These are phyloP conservation scores for Chalcis sispes DNA, from an alignment of 2,888 invertebrate species.

Conservation along the genomic window DNA sequence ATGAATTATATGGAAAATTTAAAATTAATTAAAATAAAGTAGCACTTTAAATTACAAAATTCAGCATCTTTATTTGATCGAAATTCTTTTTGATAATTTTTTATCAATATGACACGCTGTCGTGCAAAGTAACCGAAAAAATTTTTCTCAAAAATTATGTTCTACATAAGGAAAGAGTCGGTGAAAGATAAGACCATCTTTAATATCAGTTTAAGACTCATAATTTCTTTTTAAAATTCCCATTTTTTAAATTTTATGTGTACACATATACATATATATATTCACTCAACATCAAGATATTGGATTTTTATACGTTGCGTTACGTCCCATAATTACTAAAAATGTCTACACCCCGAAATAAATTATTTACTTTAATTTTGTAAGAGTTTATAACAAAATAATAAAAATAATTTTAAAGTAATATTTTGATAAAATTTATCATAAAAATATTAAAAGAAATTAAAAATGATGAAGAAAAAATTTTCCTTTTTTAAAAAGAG, in stretches of 20 bases:
- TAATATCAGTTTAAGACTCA: slow-evolving; percentile 36
- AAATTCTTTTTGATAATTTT: background rate
- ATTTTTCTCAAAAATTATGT: slow-evolving; percentile 10
- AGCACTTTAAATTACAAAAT: background rate
- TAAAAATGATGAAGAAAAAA: background rate
- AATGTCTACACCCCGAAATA: background rate
- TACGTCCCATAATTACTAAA: background rate
- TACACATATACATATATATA: background rate
- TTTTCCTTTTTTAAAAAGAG: too few species aligned
- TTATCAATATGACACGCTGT: background rate
- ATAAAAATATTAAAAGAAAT: background rate
- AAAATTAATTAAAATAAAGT: slow-evolving; percentile 17
- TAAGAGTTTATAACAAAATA: too few species aligned
- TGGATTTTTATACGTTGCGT: background rate
- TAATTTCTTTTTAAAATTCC: slow-evolving; percentile 14
- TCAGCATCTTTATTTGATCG: background rate
- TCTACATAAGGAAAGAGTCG: slow-evolving; percentile 20
- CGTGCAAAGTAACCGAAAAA: slow-evolving; percentile 8
- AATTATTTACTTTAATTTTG: too few species aligned
- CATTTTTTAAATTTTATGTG: slow-evolving; percentile 14
- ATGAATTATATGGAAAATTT: background rate
- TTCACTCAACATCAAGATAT: slow-evolving; percentile 5
- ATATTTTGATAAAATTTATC: too few species aligned
- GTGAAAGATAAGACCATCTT: slow-evolving; percentile 10
- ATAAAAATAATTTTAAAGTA: too few species aligned